phyloP scores from a whole-genome alignment of 2,797 vertebrate genomes.

The Phataginus tricuspis region DNA sequence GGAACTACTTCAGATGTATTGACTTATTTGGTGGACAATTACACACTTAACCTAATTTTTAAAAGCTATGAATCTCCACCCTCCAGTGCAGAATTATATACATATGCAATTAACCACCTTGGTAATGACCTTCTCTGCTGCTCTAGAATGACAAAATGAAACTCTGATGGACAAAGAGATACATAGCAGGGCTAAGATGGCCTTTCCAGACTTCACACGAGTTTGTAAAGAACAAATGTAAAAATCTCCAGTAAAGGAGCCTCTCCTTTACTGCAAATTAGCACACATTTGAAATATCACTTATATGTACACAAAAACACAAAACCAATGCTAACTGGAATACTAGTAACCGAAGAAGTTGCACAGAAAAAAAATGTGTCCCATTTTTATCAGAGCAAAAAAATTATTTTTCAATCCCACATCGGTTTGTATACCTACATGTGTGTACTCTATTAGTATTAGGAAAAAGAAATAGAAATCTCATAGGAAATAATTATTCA shows the following conservation, averaged over 20 bases:
- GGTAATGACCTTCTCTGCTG: not conserved
- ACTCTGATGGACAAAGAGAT: not conserved
- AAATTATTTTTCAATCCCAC: not conserved
- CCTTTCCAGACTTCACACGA: conserved; percentile 5
- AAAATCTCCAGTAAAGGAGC: not conserved
- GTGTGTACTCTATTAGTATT: not conserved
- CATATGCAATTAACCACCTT: not conserved
- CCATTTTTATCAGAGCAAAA: conserved; percentile 18
- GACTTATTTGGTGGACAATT: not conserved
- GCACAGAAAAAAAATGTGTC: not conserved
- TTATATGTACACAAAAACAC: not conserved
- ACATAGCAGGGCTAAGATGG: not conserved
- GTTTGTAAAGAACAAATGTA: conserved; percentile 4
- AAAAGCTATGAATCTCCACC: not conserved
- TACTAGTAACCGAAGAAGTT: not conserved
- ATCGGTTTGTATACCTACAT: not conserved
- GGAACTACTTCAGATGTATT: not conserved
- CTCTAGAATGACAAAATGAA: not conserved
- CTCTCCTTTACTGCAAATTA: not conserved
- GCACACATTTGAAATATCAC: not conserved
- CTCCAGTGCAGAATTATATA: not conserved
- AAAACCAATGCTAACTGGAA: not conserved
- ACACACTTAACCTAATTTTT: not conserved
- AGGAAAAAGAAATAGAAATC: not conserved
- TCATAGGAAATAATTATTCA: not conserved